Percentiles rank a stretch among this genome's conserved stretches.
Conservation (phyloP, 1,140 invertebrate species). For the Brachionus koreanus region DNA sequence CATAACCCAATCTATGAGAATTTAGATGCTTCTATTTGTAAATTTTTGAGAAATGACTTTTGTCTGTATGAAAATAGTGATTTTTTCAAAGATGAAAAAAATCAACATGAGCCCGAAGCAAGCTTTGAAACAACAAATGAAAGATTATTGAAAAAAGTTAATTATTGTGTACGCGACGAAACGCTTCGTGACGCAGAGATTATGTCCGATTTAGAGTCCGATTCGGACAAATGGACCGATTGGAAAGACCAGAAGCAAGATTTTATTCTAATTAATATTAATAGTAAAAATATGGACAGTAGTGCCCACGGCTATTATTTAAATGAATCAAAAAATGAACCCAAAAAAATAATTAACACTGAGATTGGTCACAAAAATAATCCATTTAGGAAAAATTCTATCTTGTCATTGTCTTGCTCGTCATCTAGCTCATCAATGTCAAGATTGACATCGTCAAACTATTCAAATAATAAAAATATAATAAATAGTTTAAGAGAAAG, state of each 20-base stretch:
- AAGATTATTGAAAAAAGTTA: not conserved
- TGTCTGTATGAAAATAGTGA: not conserved
- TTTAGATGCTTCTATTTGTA: not conserved
- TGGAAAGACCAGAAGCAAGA: not conserved
- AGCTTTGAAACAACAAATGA: not conserved
- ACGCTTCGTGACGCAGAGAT: slow-evolving; percentile 40
- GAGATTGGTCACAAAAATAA: not conserved
- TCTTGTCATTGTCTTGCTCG: slow-evolving; percentile 21
- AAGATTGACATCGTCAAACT: not conserved
- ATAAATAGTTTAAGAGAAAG: not conserved
- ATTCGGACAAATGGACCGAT: slow-evolving; percentile 27
- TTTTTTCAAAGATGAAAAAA: not conserved
- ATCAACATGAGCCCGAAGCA: not conserved
- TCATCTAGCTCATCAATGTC: slow-evolving; percentile 5
- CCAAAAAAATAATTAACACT: slow-evolving; percentile 1
- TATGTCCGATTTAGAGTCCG: slow-evolving; percentile 20
- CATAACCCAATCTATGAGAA: slow-evolving; percentile 1
- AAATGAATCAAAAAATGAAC: not conserved
- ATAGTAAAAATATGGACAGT: not conserved
- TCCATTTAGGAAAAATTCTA: slow-evolving; percentile 15
- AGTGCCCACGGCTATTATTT: not conserved
- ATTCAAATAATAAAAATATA: slow-evolving; percentile 19
- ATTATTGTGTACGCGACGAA: slow-evolving; percentile 7
- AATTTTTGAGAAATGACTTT: not conserved
- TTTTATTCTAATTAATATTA: slow-evolving; percentile 13